A percentile compares a stretch with the other conserved stretches of the same genome.
phyloP scores from a whole-genome alignment of 2,113 vertebrate genomes.

The Diadophis punctatus region DNA sequence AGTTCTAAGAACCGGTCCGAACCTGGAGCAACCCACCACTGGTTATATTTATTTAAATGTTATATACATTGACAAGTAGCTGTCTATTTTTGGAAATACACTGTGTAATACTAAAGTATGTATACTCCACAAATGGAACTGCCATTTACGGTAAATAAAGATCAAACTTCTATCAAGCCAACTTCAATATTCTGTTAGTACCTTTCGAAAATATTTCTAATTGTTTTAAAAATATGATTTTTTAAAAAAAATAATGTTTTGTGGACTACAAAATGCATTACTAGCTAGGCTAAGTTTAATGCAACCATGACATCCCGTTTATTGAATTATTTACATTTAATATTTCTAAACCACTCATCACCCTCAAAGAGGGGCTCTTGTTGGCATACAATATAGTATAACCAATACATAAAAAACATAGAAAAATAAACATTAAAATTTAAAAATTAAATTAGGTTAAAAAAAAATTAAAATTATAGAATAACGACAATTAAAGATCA shows the following conservation, averaged over 20 bases:
- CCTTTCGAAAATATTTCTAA: not conserved
- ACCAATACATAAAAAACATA: no score
- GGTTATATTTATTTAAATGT: not conserved
- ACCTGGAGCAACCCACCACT: no score
- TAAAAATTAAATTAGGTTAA: no score
- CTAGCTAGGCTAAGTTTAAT: not conserved
- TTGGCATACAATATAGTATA: no score
- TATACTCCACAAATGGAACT: not conserved
- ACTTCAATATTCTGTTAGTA: not conserved
- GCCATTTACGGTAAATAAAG: slow-evolving; percentile 1
- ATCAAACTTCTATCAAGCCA: slow-evolving; percentile 11
- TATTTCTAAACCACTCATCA: no score
- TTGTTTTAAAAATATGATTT: not conserved
- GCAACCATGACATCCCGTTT: not conserved
- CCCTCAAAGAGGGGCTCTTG: no score
- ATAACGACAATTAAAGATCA: no score
- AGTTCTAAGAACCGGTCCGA: no score
- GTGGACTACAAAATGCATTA: not conserved
- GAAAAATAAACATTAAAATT: no score
- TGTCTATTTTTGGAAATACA: not conserved
- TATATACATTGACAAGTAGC: slow-evolving; percentile 1
- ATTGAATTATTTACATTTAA: no score
- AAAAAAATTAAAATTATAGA: no score
- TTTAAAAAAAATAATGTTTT: not conserved
- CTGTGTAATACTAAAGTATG: not conserved